Conservation (phyloP, 2,113 vertebrate genomes). For the Tonatia bakeri region DNA sequence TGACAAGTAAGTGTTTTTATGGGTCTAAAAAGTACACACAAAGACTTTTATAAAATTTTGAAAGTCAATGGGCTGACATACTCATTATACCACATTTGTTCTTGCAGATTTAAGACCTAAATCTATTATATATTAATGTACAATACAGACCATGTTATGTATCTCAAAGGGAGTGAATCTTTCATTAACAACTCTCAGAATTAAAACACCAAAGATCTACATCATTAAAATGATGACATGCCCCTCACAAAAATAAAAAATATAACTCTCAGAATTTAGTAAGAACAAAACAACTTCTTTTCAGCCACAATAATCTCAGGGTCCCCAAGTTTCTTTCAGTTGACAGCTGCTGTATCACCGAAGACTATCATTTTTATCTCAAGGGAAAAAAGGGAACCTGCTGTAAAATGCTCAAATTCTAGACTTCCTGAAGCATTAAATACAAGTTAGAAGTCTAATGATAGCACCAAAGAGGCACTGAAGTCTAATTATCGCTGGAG, state of each 20-base stretch:
- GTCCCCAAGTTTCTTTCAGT: background rate
- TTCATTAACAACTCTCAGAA: background rate
- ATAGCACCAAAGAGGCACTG: background rate
- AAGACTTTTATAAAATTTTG: background rate
- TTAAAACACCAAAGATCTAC: background rate
- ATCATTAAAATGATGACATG: too few relatives aligned
- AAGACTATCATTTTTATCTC: background rate
- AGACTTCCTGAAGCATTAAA: conserved; percentile 6
- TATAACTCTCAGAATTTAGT: background rate
- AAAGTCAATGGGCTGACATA: background rate
- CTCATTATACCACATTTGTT: background rate
- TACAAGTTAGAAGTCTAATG: background rate
- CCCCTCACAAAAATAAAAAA: background rate
- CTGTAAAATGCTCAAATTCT: background rate
- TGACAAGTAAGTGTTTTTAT: background rate
- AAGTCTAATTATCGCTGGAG: background rate
- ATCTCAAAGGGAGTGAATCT: background rate
- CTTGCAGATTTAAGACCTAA: background rate
- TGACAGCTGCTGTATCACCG: background rate
- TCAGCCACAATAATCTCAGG: background rate
- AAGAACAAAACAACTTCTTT: background rate
- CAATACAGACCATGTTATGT: background rate
- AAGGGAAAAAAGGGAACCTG: background rate
- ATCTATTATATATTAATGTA: background rate
- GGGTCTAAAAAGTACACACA: background rate